Conservation (phyloP, 2,888 invertebrate species). For the Leptopilina myrica region DNA sequence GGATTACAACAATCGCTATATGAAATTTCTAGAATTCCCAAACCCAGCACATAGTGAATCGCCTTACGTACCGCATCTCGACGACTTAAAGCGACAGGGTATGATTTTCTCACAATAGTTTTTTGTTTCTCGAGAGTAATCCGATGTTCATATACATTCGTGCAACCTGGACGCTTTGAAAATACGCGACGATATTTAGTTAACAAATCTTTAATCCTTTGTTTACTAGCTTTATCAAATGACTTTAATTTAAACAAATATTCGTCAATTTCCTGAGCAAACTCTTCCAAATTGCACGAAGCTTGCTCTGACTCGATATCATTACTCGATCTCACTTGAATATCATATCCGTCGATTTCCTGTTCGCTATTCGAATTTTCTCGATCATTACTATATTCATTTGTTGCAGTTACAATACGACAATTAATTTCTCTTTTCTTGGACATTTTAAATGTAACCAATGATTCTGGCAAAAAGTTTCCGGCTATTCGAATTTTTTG, state of each 20-base stretch:
- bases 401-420: background rate
- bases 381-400: background rate
- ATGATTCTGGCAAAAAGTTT: background rate
- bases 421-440: background rate
- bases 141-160: too few relatives aligned
- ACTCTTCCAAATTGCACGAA: background rate
- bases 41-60: slow-evolving; percentile 58
- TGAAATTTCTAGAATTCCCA: slow-evolving; percentile 60
- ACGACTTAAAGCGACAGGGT: too few relatives aligned
- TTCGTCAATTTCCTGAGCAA: background rate
- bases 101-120: too few relatives aligned
- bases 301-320: background rate
- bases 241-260: background rate
- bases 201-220: background rate
- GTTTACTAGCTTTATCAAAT: background rate
- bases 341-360: too few relatives aligned
- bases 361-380: too few relatives aligned
- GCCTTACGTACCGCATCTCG: slow-evolving; percentile 27
- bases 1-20: slow-evolving; percentile 64
- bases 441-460: background rate
- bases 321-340: background rate
- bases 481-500: background rate
- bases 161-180: too few relatives aligned
- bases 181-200: background rate
- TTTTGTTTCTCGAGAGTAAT: too few relatives aligned